Conservation (phyloP, 2,113 vertebrate genomes). For the Uria lomvia region DNA sequence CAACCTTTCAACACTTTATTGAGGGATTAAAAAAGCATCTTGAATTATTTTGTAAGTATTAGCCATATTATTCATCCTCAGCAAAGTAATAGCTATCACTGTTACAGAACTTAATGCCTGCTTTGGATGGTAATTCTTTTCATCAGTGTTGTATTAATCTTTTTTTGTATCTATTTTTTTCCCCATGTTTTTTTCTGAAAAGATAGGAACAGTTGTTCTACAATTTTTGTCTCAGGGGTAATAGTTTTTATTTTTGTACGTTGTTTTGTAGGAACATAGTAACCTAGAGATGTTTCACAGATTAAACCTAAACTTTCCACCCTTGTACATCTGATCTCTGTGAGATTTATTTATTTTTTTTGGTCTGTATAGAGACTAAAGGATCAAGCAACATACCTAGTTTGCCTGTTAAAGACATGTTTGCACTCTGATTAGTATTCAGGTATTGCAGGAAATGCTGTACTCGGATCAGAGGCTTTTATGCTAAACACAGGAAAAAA, state of each 20-base stretch:
- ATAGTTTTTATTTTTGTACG: background rate
- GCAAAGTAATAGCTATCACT: background rate
- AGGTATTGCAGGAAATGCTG: background rate
- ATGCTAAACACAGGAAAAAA: background rate
- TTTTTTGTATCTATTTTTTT: background rate
- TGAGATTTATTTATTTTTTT: background rate
- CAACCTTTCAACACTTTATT: background rate
- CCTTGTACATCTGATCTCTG: background rate
- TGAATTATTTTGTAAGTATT: slow-evolving; percentile 1
- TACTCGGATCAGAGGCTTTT: background rate
- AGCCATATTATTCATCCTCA: background rate
- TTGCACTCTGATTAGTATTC: background rate
- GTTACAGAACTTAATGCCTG: background rate
- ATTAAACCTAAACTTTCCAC: background rate
- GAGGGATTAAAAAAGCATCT: background rate
- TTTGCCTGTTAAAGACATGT: background rate
- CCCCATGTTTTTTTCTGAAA: background rate
- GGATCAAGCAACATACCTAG: background rate
- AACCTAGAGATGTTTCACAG: background rate
- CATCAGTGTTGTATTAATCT: background rate
- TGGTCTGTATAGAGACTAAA: background rate
- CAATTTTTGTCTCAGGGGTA: background rate
- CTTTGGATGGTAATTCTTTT: background rate
- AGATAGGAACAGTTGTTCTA: background rate
- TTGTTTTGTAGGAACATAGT: background rate